Base-by-base conservation (phyloP, 2,888 invertebrate species). In the Microplitis deprimator region DNA sequence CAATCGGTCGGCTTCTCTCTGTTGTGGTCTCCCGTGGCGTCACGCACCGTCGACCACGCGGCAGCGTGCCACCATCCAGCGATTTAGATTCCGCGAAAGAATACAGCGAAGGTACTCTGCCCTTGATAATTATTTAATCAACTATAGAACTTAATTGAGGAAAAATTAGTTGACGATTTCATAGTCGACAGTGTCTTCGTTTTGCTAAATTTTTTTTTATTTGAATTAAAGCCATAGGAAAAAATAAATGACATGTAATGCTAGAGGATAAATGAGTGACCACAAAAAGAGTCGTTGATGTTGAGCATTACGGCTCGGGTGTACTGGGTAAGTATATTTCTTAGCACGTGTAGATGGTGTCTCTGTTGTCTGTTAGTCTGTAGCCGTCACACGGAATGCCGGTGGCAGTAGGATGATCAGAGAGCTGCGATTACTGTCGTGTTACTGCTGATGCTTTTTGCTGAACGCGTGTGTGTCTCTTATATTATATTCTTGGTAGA, bases 41-140 rank as follows among this genome's bases (percentile, higher is more conserved):
- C 86, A 87, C 85, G 87, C 87, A 84, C 84, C 84, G 85, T 85
- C 84, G 86, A 83, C 82, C 84, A 84, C 82, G 83, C 85, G 84
- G 83, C 84, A 83, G 84, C 72, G 40, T 68, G 64, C 73, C 73
- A 70, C 77, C 29, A 50, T 17, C 17, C 13, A 5, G 61, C 61
- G 64, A 69, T 68, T 69, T 61, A 6, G 4, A 62, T 68, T 62
- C 29, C 17, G 6, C 8, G 13, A n/a, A 13, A 61, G 38, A 29
- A 29, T 29, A 29, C 29, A 29, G 29, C 29, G 41, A 3, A 29
- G 29, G 29, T 29, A 50, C 10, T 13, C 50, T 50, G 50, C 50
- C 13, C 13, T 50, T 50, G 50, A 13, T 50, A 13, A 50, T 50
- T 50, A 50, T 50, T 50, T 10, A 29, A 29, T 29, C 29, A 29